A percentile compares a stretch with the other conserved stretches of the same genome.
These are phyloP conservation scores for Macrosteles quadrilineatus DNA, from an alignment of 1,140 invertebrate genomes.

Conservation along the genomic window DNA sequence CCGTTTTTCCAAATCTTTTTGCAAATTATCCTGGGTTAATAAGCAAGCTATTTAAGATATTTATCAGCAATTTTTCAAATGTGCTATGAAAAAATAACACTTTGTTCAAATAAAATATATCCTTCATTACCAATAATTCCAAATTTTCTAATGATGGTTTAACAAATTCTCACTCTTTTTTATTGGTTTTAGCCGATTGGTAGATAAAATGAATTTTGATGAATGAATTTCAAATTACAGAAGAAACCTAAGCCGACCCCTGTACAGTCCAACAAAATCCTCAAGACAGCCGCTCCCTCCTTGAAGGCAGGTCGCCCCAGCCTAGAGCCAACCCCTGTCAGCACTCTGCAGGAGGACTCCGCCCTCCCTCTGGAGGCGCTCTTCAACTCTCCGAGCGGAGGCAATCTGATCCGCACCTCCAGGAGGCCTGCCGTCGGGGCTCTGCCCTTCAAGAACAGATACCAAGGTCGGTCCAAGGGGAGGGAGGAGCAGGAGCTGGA, in stretches of 20 bases:
- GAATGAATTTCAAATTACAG: no score
- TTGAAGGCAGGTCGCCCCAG: constrained; percentile 49
- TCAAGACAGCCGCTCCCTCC: constrained; percentile 72
- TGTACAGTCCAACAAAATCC: constrained; percentile 58
- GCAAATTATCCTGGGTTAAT: no score
- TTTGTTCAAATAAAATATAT: no score
- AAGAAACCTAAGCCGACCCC: constrained; percentile 65
- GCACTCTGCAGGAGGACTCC: constrained; percentile 56
- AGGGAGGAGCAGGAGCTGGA: constrained; percentile 21
- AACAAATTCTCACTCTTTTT: no score
- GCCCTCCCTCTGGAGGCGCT: constrained; percentile 53
- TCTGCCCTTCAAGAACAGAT: constrained; percentile 39
- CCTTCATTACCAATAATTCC: no score
- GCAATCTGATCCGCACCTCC: constrained; percentile 54
- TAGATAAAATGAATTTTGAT: no score
- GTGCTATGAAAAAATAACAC: no score
- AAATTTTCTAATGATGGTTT: no score
- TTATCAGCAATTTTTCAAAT: no score
- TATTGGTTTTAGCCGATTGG: no score
- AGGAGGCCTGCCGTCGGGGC: constrained; percentile 51
- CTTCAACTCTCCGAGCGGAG: constrained; percentile 49
- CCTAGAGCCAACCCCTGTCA: constrained; percentile 63
- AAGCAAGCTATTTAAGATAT: no score
- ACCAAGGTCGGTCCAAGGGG: constrained; percentile 32
- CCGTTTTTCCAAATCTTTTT: no score